Evolutionary conservation across 2,888 invertebrate genomes (phyloP), one percentile per base, ranked within the genome.

Genomic region (Amitus sp.): DNA sequence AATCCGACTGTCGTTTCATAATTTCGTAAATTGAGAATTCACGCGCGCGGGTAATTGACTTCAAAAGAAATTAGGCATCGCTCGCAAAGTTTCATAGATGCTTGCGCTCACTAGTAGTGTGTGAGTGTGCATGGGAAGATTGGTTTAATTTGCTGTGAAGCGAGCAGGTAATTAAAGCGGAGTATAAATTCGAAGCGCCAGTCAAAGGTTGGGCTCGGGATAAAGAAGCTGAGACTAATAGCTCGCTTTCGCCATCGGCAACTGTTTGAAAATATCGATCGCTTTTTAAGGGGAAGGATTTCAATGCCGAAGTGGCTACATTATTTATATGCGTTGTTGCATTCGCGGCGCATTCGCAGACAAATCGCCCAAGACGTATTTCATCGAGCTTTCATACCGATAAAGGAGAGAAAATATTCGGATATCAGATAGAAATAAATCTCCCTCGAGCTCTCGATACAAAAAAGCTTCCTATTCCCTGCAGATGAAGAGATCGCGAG

Each of bases 321-420:
- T 40, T 19, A 40, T 40, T 39, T 39, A 18, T 13, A 10, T 13
- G n/a, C 18, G 39, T 39, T 6, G 39, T 7, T 17, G 39, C 15
- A 18, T 19, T 6, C 18, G 40, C 18, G 15, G 15, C 17, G 27
- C 52, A 46, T 37, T 23, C 43, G 33, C 37, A 45, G 45, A 42
- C 23, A 46, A 28, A 52, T 52, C 45, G 45, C 33, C 2, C 40
- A 20, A 40, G 46, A 34, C 52, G 37, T 33, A 34, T 46, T 52
- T 46, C 23, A 37, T 52, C 46, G 23, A 15, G 18, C 19, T 52
- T 46, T 45, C 33, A 33, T 40, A 33, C 37, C 17, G 18, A 28
- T 23, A 45, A 37, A 46, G 23, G 27, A 45, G 45, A 52, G 43
- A 52, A 52, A 18, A 27, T 18, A 37, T 18, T 15, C 17, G 12